These are phyloP conservation scores for Leptodactylus fuscus DNA, from an alignment of 2,113 vertebrate genomes.

Conservation along the genomic window DNA sequence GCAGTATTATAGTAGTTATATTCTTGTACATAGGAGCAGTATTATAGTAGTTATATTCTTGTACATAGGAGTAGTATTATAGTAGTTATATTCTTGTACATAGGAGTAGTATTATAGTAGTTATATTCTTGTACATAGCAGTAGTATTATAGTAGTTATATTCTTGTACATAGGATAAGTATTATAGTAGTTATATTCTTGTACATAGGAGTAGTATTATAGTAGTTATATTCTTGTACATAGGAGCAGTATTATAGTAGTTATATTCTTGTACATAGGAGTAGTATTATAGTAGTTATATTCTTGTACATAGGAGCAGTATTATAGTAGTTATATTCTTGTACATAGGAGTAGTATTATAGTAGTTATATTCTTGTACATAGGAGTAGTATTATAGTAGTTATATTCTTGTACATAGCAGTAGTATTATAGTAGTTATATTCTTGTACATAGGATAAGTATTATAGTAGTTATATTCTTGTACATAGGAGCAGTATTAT, in stretches of 20 bases:
- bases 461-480: conserved; percentile 7
- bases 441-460: neutral
- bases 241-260: neutral
- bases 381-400: neutral
- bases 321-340: neutral
- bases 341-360: neutral
- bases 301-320: neutral
- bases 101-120: neutral
- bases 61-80: neutral
- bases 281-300: conserved; percentile 13
- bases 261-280: neutral
- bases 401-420: neutral
- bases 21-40: neutral
- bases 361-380: conserved; percentile 8
- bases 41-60: conserved; percentile 1
- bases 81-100: conserved; percentile 1
- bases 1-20: conserved; percentile 10
- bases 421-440: conserved; percentile 11
- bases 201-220: neutral
- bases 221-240: conserved; percentile 7
- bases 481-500: neutral
- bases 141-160: conserved; percentile 2
- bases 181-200: conserved; percentile 5
- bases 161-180: neutral
- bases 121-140: neutral